Conservation (phyloP, 2,797 vertebrate genomes). For the Takifugu rubripes region DNA sequence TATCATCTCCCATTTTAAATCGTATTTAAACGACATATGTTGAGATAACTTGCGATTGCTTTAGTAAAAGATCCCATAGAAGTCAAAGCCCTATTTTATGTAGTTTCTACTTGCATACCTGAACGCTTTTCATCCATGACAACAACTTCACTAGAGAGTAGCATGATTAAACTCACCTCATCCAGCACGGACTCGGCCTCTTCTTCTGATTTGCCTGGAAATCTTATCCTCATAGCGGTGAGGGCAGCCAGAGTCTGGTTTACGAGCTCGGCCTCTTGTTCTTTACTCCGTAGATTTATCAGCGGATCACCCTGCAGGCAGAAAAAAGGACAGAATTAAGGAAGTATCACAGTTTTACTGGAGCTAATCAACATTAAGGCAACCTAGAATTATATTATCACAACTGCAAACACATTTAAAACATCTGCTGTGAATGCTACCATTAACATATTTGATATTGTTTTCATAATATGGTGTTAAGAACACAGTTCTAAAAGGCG, state of each 20-base stretch:
- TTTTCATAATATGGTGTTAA: no score
- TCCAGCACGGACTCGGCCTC: slow-evolving; percentile 90
- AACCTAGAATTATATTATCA: no score
- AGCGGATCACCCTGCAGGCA: slow-evolving; percentile 81
- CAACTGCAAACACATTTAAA: no score
- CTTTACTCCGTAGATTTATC: slow-evolving; percentile 84
- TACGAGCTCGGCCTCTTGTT: slow-evolving; percentile 88
- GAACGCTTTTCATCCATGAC: neutral
- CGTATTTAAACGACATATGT: neutral
- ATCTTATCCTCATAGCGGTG: slow-evolving; percentile 90
- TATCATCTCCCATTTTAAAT: neutral
- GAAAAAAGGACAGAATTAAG: no score
- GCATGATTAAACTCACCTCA: slow-evolving; percentile 77
- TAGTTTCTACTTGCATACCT: neutral
- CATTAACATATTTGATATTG: no score
- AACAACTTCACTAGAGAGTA: no score
- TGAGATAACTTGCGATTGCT: neutral
- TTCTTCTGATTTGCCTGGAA: slow-evolving; percentile 92
- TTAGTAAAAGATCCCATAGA: neutral
- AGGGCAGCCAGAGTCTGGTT: slow-evolving; percentile 89
- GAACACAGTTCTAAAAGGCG: no score
- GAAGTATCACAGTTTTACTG: no score
- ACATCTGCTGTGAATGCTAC: no score
- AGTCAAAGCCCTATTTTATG: no score
- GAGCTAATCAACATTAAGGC: no score